Evolutionary conservation across 1,140 invertebrate genomes (phyloP).

Genomic region (Aphelenchoides fujianensis): DNA sequence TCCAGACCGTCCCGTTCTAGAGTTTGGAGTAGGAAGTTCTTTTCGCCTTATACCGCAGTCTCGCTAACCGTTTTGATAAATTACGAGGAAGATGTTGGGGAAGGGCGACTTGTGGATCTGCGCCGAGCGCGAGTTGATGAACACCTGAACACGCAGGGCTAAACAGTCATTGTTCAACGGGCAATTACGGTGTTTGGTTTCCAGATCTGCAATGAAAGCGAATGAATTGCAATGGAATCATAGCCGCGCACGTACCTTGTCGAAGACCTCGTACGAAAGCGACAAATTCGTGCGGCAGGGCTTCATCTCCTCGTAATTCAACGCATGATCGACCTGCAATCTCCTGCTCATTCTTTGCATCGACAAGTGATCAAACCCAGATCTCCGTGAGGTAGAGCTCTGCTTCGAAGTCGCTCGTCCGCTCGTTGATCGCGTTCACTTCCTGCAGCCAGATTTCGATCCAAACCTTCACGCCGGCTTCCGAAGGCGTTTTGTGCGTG

Average conservation of each 20-base stretch:
- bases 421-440: slow-evolving; percentile 53
- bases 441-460: slow-evolving; percentile 57
- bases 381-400: slow-evolving; percentile 54
- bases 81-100: slow-evolving; percentile 54
- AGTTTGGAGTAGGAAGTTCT: background rate
- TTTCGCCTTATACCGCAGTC: slow-evolving; percentile 46
- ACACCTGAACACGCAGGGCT: too few relatives aligned
- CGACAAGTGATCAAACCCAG: slow-evolving; percentile 20
- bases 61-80: slow-evolving; percentile 54
- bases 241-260: too few relatives aligned
- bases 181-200: slow-evolving; percentile 49
- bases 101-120: slow-evolving; percentile 54
- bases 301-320: slow-evolving; percentile 48
- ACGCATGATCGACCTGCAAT: slow-evolving; percentile 37
- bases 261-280: slow-evolving; percentile 49
- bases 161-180: too few relatives aligned
- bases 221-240: too few relatives aligned
- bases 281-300: slow-evolving; percentile 54
- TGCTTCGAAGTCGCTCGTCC: slow-evolving; percentile 54
- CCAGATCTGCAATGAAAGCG: too few relatives aligned
- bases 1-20: background rate
- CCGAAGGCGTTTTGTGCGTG: slow-evolving; percentile 45
- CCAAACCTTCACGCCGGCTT: slow-evolving; percentile 49
- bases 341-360: background rate
- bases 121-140: slow-evolving; percentile 52